Conservation (phyloP, 2,888 invertebrate species). For the Strigamia maritima region DNA sequence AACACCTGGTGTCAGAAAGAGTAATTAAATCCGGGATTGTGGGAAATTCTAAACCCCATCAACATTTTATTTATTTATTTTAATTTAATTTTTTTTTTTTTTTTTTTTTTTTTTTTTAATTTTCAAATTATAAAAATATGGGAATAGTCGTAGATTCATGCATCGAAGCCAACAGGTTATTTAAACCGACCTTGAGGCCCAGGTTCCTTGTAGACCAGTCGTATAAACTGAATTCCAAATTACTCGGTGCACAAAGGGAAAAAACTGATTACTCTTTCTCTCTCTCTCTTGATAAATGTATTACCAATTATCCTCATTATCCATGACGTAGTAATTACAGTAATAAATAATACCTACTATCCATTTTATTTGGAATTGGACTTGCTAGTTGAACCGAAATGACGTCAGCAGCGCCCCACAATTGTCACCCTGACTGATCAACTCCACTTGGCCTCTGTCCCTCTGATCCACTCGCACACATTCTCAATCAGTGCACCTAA, state of each 20-base stretch:
- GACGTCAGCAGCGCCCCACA: not conserved
- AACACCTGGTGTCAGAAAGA: too few species aligned
- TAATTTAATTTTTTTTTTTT: not conserved
- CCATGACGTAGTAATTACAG: conserved; percentile 21
- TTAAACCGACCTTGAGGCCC: conserved; percentile 24
- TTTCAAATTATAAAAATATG: not conserved
- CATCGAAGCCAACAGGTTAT: not conserved
- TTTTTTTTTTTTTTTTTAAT: not conserved
- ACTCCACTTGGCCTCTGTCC: not conserved
- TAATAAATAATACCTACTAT: conserved; percentile 1
- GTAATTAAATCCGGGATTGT: too few species aligned
- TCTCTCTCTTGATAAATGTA: not conserved
- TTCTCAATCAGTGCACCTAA: not conserved
- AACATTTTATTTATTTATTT: too few species aligned
- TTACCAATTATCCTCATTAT: conserved; percentile 32
- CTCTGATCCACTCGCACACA: too few species aligned
- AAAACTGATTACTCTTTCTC: conserved; percentile 21
- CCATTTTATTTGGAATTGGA: not conserved
- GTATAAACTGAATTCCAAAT: conserved; percentile 32
- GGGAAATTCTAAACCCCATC: too few species aligned
- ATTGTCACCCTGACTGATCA: conserved; percentile 23
- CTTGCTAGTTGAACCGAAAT: not conserved
- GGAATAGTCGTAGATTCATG: not conserved
- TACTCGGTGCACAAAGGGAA: conserved; percentile 22
- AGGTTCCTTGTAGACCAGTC: conserved; percentile 30